These are phyloP conservation scores for Cantharis flavilabris DNA, from an alignment of 2,888 invertebrate genomes.

Conservation along the genomic window DNA sequence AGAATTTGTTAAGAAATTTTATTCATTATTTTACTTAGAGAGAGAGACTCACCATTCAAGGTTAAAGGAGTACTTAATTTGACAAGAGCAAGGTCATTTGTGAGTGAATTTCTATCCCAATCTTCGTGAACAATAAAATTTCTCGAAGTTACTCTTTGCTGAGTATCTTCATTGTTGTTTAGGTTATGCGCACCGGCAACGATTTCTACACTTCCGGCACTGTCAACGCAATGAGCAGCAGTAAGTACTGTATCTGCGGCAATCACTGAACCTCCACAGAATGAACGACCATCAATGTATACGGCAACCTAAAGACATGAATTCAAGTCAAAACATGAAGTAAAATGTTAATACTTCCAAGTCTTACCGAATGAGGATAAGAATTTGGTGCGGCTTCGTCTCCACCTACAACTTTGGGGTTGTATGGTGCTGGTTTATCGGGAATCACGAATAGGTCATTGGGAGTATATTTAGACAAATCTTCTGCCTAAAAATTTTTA, in stretches of 20 bases:
- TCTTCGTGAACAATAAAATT: conserved; percentile 44
- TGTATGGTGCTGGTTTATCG: not conserved
- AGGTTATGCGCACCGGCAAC: conserved; percentile 43
- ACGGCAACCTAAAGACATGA: not conserved
- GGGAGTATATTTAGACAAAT: conserved; percentile 4
- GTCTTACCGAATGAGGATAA: conserved; percentile 3
- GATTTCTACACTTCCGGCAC: conserved; percentile 26
- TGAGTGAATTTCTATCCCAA: conserved; percentile 43
- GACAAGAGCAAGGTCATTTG: conserved; percentile 57
- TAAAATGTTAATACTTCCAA: not conserved
- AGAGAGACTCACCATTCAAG: not conserved
- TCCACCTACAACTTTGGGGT: conserved; percentile 4
- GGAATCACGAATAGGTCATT: not conserved
- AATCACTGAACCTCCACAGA: conserved; percentile 60
- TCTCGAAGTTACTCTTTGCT: conserved; percentile 41
- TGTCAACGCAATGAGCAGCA: conserved; percentile 61
- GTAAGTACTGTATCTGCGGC: conserved; percentile 58
- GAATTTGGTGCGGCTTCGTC: conserved; percentile 29
- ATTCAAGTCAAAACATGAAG: not conserved
- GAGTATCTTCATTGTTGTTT: conserved; percentile 42
- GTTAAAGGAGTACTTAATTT: conserved; percentile 47
- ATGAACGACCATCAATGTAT: conserved; percentile 50
- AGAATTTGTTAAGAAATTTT: not conserved
- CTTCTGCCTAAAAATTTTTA: not conserved
- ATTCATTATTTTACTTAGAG: not conserved